phyloP scores from a whole-genome alignment of 2,888 invertebrate genomes.

The Oligia fasciuncula region DNA sequence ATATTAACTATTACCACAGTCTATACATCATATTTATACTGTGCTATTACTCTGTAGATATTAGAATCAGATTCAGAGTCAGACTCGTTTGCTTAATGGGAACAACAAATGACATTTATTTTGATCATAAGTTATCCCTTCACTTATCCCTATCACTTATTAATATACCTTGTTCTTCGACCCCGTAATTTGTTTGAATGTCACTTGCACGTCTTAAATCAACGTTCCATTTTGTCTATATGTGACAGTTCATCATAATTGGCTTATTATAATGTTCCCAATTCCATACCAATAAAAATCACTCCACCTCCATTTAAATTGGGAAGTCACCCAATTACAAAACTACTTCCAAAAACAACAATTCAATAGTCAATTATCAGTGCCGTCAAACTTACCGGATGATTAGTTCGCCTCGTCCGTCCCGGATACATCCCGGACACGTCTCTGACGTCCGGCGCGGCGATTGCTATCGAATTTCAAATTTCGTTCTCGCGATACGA shows the following conservation, averaged over 20 bases:
- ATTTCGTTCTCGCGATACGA: slow-evolving; percentile 67
- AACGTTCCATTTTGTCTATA: not conserved
- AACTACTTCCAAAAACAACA: slow-evolving; percentile 45
- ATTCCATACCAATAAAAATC: not conserved
- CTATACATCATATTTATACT: too few species aligned
- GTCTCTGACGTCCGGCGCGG: slow-evolving; percentile 65
- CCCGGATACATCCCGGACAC: slow-evolving; percentile 65
- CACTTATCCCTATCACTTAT: not conserved
- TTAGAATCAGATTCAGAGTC: not conserved
- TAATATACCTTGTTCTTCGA: not conserved
- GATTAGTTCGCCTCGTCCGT: slow-evolving; percentile 64
- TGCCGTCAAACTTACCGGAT: slow-evolving; percentile 61
- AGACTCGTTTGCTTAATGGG: not conserved
- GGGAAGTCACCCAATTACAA: slow-evolving; percentile 44
- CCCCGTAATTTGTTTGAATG: not conserved
- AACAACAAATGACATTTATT: not conserved
- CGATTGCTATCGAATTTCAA: slow-evolving; percentile 75
- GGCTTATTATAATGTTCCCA: not conserved
- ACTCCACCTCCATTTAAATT: slow-evolving; percentile 3
- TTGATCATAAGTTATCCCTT: not conserved
- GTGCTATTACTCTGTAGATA: not conserved
- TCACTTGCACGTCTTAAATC: not conserved
- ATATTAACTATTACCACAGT: not conserved
- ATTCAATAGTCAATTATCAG: slow-evolving; percentile 57
- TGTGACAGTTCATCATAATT: not conserved